phyloP scores from a whole-genome alignment of 2,113 vertebrate species.

The Saimiri boliviensis region DNA sequence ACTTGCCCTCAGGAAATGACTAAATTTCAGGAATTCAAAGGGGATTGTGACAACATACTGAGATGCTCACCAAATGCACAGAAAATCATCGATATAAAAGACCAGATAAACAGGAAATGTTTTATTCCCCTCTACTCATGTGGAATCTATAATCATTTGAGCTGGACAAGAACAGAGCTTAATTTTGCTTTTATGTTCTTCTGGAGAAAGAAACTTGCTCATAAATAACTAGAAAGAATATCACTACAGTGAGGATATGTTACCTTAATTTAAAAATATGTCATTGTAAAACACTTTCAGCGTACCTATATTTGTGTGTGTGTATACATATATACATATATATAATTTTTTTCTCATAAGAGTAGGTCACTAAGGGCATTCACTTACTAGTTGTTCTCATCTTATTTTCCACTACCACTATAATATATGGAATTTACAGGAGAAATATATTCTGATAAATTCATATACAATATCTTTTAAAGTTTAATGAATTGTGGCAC shows the following conservation, averaged over 20 bases:
- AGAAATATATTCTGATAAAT: background rate
- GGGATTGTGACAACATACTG: background rate
- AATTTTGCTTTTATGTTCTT: background rate
- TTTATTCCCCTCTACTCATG: background rate
- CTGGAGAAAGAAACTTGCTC: background rate
- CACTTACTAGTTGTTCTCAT: background rate
- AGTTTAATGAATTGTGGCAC: background rate
- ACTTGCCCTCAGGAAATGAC: constrained; percentile 1
- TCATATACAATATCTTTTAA: background rate
- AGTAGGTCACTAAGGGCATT: background rate
- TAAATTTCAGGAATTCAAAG: constrained; percentile 33
- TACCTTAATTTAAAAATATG: background rate
- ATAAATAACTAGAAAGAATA: background rate
- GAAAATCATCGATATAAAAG: background rate
- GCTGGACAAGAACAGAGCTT: background rate
- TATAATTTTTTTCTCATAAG: background rate
- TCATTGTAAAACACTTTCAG: background rate
- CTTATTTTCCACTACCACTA: background rate
- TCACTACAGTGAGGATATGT: background rate
- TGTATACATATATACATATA: no score
- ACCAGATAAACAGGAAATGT: background rate
- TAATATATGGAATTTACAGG: background rate
- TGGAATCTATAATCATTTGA: background rate
- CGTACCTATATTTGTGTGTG: background rate
- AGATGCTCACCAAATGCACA: constrained; percentile 16